phyloP scores from a whole-genome alignment of 2,888 invertebrate genomes.

The Platerodrilus igneus region DNA sequence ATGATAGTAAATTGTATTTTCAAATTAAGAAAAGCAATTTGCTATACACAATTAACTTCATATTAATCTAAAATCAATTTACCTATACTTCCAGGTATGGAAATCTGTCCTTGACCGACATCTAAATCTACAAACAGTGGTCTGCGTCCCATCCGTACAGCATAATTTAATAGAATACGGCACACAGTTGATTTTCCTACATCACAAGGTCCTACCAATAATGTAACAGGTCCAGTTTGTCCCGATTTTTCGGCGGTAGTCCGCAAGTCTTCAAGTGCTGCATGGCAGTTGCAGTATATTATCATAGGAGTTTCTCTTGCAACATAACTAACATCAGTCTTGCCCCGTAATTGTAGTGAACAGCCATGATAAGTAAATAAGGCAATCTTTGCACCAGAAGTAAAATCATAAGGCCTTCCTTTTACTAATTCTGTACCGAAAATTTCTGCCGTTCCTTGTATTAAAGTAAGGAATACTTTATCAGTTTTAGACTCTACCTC shows the following conservation, averaged over 20 bases:
- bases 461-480: conserved; percentile 77
- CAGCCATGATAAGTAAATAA: conserved; percentile 97
- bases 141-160: conserved; percentile 79
- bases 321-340: conserved; percentile 89
- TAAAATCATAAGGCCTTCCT: conserved; percentile 86
- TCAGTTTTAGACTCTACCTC: conserved; percentile 87
- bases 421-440: conserved; percentile 95
- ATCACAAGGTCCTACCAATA: conserved; percentile 92
- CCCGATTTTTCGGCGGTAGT: conserved; percentile 71
- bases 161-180: conserved; percentile 88
- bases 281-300: conserved; percentile 93
- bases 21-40: background rate
- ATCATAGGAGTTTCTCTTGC: conserved; percentile 97
- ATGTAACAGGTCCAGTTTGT: conserved; percentile 74
- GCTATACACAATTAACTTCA: too few species aligned
- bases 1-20: too few species aligned
- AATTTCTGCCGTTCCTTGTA: conserved; percentile 88
- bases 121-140: conserved; percentile 95
- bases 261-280: conserved; percentile 87
- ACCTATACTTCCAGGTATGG: conserved; percentile 89
- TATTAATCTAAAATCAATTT: conserved; percentile 12
- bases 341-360: conserved; percentile 76
- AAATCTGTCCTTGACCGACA: conserved; percentile 89
- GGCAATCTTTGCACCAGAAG: conserved; percentile 87
- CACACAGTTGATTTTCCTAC: conserved; percentile 91